A percentile compares a stretch with the other conserved stretches of the same genome.
Evolutionary conservation across 2,888 invertebrate species (phyloP).

Genomic region (Aelia acuminata): DNA sequence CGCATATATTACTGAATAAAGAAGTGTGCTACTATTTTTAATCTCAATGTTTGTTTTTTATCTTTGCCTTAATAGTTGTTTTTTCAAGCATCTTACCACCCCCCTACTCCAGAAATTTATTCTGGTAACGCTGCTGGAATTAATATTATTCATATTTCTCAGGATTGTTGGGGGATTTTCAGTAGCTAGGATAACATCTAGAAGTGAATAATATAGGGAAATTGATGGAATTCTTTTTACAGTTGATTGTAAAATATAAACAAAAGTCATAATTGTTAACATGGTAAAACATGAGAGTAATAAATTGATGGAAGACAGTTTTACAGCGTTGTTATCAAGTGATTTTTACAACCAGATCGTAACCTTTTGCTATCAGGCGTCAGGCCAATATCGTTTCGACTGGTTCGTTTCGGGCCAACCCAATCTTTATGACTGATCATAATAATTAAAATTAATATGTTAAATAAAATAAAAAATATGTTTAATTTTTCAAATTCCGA

Average conservation of each 20-base stretch:
- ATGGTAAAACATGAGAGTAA: not conserved
- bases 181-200: not conserved
- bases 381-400: not conserved
- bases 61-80: too few species aligned
- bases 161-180: too few species aligned
- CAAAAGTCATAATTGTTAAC: conserved; percentile 10
- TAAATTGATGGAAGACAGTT: conserved; percentile 25
- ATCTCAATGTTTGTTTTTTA: too few species aligned
- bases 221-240: not conserved
- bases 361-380: conserved; percentile 39
- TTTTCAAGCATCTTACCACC: too few species aligned
- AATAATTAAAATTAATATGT: not conserved
- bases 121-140: too few species aligned
- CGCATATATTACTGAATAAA: too few species aligned
- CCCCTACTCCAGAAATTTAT: too few species aligned
- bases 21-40: too few species aligned
- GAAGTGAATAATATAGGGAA: not conserved
- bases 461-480: not conserved
- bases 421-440: not conserved
- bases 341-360: conserved; percentile 38
- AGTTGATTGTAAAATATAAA: not conserved
- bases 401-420: not conserved
- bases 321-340: conserved; percentile 19
- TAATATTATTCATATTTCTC: too few species aligned
- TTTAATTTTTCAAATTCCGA: not conserved